Base-by-base conservation (phyloP, 1,140 invertebrate species). In the Procambarus virginalis region DNA sequence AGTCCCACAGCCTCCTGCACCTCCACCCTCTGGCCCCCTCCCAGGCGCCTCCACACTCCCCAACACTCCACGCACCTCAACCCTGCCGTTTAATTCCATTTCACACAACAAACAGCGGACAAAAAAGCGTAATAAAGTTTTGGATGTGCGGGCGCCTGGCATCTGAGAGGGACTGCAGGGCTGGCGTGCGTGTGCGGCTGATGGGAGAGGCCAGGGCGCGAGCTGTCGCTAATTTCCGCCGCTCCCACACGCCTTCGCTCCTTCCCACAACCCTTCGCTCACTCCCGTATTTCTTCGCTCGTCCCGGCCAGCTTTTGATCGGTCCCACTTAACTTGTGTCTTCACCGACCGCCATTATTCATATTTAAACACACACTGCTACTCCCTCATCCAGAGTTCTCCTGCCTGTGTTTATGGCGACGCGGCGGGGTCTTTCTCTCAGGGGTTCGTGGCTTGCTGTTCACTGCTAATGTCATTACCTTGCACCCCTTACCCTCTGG, bases 221-320 rank as follows among this genome's bases (percentile, higher is more conserved):
- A 90, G 89, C 89, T 90, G 89, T 90, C 89, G 89, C 89, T 90
- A 90, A 90, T 90, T 90, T 90, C 89, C 89, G 89, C 51, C 83
- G 77, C 77, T 86, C 83, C 48, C 89, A 85, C 83, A 79, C 82
- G 68, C 82, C 77, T 84, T 90, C 89, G 83, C 83, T 85, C 83
- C 76, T 78, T 90, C 48, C 75, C 89, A 85, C 78, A 78, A 70
- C 34, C 10, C 64, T 86, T 85, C 89, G 83, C 78, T 81, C 86
- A 64, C 83, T 84, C 34, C 84, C 84, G 14, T 73, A 70, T 84
- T 60, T 73, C 87, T 84, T 83, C 82, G 87, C 87, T 84, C 87
- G 87, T 60, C 76, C 78, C 86, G 78, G 60, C 20, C 78, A 77
- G 89, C 77, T 90, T 90, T 90, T 85, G 89, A 85, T 90, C 89